Evolutionary conservation across 2,888 invertebrate species (phyloP).

Genomic region (Macrosiphum euphorbiae): DNA sequence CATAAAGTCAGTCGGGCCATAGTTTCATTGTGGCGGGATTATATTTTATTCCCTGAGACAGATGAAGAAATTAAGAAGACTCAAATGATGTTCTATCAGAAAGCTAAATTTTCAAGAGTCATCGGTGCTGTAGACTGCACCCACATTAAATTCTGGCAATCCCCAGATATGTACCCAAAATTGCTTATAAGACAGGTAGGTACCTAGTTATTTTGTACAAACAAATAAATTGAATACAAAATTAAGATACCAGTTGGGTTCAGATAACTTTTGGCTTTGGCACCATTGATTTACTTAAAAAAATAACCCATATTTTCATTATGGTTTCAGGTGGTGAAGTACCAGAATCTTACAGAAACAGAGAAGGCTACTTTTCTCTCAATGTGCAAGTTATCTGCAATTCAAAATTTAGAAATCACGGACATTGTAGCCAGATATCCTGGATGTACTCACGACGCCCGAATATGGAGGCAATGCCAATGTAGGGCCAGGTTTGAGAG

Average conservation of each 20-base stretch:
- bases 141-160: background rate
- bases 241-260: background rate
- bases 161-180: background rate
- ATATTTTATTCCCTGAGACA: constrained; percentile 8
- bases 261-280: constrained; percentile 19
- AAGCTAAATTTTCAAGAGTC: background rate
- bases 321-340: constrained; percentile 67
- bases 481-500: constrained; percentile 66
- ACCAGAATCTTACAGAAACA: constrained; percentile 67
- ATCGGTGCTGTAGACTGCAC: background rate
- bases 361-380: constrained; percentile 67
- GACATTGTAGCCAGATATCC: constrained; percentile 67
- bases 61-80: background rate
- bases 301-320: constrained; percentile 67
- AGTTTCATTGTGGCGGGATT: background rate
- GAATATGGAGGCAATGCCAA: constrained; percentile 66
- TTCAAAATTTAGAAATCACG: constrained; percentile 67
- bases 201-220: background rate
- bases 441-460: constrained; percentile 67
- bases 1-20: constrained; percentile 7
- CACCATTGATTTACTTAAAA: constrained; percentile 7
- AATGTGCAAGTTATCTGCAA: constrained; percentile 67
- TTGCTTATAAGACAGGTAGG: background rate
- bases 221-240: background rate
- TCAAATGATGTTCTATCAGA: background rate